Evolutionary conservation across 37 sponge, comb jelly and placozoan species (phyloP), one percentile per base, ranked within the genome.

Genomic region (Hexactinellida sp.): DNA sequence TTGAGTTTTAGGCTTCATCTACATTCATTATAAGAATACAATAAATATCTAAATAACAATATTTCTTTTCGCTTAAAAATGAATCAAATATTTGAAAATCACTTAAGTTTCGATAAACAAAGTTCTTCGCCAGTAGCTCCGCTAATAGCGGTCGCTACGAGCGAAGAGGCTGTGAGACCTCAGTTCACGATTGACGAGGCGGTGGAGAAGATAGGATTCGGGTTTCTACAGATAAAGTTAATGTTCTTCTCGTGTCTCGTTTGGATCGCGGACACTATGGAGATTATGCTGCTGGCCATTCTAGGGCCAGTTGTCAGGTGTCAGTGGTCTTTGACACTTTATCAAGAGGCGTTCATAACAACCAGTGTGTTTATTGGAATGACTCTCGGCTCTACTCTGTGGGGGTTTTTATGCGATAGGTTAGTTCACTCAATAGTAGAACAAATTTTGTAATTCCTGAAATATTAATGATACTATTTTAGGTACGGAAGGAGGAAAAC

Each of bases 121-220:
- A n/a, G n/a, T n/a, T n/a, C n/a, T n/a, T n/a, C n/a, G n/a, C n/a
- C n/a, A n/a, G n/a, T n/a, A n/a, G n/a, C n/a, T n/a, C n/a, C n/a
- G n/a, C n/a, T n/a, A n/a, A n/a, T n/a, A n/a, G n/a, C n/a, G n/a
- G n/a, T n/a, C n/a, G n/a, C n/a, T n/a, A n/a, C n/a, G n/a, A n/a
- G n/a, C n/a, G n/a, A n/a, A n/a, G n/a, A n/a, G n/a, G n/a, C n/a
- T n/a, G 47, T 16, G 47, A 41, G 13, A 5, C 47, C 47, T 16
- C 38, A 84, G 7, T 90, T 84, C 83, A 91, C 93, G 37, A 89
- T 93, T n/a, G 91, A 93, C 36, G 93, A 92, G 5, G 93, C 89
- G 0, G 63, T 92, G 1, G 87, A 92, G 38, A 85, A 92, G 38
- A 38, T 90, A 16, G 90, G 93, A 39, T 92, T 92, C 85, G 93